A percentile compares a stretch with the other conserved stretches of the same genome.
Evolutionary conservation across 2,888 invertebrate species (phyloP).

Genomic region (Troides aeacus): DNA sequence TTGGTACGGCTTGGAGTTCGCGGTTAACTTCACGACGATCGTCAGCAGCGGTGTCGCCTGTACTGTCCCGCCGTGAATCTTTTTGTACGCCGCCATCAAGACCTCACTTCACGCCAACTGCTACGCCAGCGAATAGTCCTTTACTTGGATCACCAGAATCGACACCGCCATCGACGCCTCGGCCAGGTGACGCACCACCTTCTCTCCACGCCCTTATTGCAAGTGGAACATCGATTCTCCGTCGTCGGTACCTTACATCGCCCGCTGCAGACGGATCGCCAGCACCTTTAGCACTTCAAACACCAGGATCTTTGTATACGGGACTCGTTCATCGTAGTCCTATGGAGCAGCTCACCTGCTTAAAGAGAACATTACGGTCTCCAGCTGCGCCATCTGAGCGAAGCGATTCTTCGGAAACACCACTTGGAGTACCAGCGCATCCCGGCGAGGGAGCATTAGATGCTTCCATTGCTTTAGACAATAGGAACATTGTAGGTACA

Average conservation of each 20-base stretch:
- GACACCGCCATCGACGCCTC: slow-evolving; percentile 81
- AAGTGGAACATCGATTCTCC: slow-evolving; percentile 69
- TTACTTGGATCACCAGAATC: slow-evolving; percentile 81
- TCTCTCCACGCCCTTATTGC: slow-evolving; percentile 78
- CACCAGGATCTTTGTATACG: slow-evolving; percentile 80
- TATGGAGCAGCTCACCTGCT: slow-evolving; percentile 88
- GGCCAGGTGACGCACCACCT: slow-evolving; percentile 81
- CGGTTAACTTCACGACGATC: slow-evolving; percentile 79
- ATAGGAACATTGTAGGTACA: slow-evolving; percentile 42
- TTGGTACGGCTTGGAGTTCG: slow-evolving; percentile 83
- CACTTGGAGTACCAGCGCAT: slow-evolving; percentile 81
- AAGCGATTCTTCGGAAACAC: slow-evolving; percentile 47
- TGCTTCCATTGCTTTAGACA: slow-evolving; percentile 41
- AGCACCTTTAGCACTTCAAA: slow-evolving; percentile 81
- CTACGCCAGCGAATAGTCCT: slow-evolving; percentile 93
- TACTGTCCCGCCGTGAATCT: slow-evolving; percentile 87
- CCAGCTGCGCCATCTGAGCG: slow-evolving; percentile 62
- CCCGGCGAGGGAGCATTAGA: slow-evolving; percentile 81
- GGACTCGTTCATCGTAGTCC: slow-evolving; percentile 85
- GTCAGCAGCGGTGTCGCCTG: slow-evolving; percentile 75
- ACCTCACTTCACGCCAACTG: slow-evolving; percentile 88
- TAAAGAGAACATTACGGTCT: slow-evolving; percentile 78
- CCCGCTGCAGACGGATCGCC: slow-evolving; percentile 81
- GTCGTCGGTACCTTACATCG: slow-evolving; percentile 77
- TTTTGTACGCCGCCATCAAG: slow-evolving; percentile 86